A percentile compares a stretch with the other conserved stretches of the same genome.
phyloP scores from a whole-genome alignment of 92 coral and sea anemone species.

The Siderastrea siderea region DNA sequence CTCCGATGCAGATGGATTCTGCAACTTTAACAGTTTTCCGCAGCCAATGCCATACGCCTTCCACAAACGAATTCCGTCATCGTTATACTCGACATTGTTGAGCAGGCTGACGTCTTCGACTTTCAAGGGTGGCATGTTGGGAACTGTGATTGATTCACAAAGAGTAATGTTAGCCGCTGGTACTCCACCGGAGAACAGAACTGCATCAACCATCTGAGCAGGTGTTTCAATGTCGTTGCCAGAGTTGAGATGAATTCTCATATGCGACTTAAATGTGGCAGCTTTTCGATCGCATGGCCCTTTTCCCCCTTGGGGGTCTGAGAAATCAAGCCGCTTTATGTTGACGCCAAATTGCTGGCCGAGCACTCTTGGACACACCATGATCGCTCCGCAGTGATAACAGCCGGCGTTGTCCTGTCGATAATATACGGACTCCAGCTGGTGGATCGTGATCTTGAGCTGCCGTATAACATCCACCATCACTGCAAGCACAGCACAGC shows the following conservation, averaged over 20 bases:
- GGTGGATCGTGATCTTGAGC: conserved; percentile 35
- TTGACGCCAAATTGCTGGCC: conserved; percentile 36
- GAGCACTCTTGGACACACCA: conserved; percentile 30
- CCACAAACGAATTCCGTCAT: no score
- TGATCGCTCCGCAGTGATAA: conserved; percentile 36
- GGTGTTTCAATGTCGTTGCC: conserved; percentile 75
- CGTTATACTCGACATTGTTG: no score
- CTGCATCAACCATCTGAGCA: conserved; percentile 72
- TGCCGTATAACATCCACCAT: conserved; percentile 56
- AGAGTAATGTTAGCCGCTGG: conserved; percentile 68
- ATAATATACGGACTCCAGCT: conserved; percentile 22
- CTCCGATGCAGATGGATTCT: no score
- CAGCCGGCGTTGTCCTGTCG: conserved; percentile 48
- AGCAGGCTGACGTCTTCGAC: conserved; percentile 47
- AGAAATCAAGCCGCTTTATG: conserved; percentile 65
- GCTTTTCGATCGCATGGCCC: conserved; percentile 68
- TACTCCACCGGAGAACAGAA: conserved; percentile 73
- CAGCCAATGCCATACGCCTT: no score
- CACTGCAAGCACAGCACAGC: conserved; percentile 44
- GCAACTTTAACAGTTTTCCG: no score
- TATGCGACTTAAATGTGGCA: conserved; percentile 63
- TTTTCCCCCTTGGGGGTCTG: conserved; percentile 68
- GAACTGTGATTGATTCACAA: conserved; percentile 59
- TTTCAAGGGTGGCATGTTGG: conserved; percentile 52
- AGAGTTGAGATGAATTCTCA: conserved; percentile 66